Conservation (phyloP, 2,888 invertebrate species). For the Tipula lateralis region DNA sequence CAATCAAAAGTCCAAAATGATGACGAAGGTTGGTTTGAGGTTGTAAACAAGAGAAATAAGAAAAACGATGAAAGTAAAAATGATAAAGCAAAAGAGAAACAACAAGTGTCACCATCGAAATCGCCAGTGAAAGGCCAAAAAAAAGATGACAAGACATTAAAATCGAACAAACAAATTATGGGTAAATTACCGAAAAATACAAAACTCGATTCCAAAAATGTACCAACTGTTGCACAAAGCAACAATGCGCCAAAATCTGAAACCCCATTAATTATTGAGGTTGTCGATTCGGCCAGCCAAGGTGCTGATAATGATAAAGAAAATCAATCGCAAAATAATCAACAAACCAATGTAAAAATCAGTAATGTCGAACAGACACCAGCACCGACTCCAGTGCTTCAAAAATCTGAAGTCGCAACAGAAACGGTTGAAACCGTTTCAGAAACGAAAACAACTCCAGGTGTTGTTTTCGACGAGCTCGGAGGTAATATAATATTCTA, state of each 20-base stretch:
- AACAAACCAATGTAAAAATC: background rate
- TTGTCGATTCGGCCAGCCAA: background rate
- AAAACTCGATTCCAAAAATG: background rate
- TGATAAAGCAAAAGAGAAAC: background rate
- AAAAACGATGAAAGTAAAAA: constrained; percentile 6
- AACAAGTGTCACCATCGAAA: background rate
- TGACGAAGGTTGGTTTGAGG: constrained; percentile 25
- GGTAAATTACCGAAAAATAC: background rate
- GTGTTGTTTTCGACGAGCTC: background rate
- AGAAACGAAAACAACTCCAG: background rate
- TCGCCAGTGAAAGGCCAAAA: background rate
- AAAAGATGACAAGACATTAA: background rate
- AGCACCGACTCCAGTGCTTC: background rate
- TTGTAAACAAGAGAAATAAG: background rate
- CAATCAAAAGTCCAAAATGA: background rate
- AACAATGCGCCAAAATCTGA: background rate
- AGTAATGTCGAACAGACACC: background rate
- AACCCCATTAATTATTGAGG: background rate
- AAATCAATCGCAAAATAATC: constrained; percentile 15
- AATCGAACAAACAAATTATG: background rate
- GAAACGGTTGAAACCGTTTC: background rate
- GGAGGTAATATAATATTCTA: background rate
- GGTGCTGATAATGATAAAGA: background rate
- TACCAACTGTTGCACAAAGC: background rate
- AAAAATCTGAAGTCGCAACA: background rate